Conservation (phyloP, 1,140 invertebrate genomes). For the Tigriopus japonicus region DNA sequence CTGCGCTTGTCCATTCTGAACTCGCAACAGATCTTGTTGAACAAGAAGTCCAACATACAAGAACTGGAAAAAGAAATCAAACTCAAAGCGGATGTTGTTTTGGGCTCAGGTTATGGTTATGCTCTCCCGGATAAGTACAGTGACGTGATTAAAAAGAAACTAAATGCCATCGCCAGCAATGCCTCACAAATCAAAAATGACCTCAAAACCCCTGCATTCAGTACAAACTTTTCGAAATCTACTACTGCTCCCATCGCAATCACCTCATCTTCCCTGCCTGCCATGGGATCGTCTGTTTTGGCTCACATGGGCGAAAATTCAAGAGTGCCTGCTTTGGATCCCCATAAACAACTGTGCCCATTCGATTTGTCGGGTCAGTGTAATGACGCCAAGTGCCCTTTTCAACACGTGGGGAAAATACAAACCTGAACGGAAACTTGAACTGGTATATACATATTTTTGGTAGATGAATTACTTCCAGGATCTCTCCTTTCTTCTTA, state of each 20-base stretch:
- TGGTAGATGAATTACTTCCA: no score
- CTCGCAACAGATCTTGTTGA: neutral
- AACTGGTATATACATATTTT: no score
- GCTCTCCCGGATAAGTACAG: neutral
- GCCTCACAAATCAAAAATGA: neutral
- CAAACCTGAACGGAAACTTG: no score
- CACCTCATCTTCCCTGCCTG: neutral
- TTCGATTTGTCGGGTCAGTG: constrained; percentile 9
- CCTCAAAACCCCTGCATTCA: neutral
- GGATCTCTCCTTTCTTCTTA: no score
- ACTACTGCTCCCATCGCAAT: neutral
- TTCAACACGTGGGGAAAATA: neutral
- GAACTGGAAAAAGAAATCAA: neutral
- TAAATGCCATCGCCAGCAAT: neutral
- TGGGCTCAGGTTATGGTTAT: neutral
- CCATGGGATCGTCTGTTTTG: neutral
- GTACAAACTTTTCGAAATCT: neutral
- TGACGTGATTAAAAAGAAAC: neutral
- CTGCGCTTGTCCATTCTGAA: neutral
- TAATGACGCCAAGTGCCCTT: neutral
- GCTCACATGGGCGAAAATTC: neutral
- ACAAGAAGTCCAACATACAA: neutral
- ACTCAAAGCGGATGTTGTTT: no score
- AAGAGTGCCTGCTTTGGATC: neutral
- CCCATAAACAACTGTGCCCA: constrained; percentile 1